A percentile compares a stretch with the other conserved stretches of the same genome.
These are phyloP conservation scores for Ginglymostoma cirratum DNA, from an alignment of 2,113 vertebrate genomes.

Conservation along the genomic window DNA sequence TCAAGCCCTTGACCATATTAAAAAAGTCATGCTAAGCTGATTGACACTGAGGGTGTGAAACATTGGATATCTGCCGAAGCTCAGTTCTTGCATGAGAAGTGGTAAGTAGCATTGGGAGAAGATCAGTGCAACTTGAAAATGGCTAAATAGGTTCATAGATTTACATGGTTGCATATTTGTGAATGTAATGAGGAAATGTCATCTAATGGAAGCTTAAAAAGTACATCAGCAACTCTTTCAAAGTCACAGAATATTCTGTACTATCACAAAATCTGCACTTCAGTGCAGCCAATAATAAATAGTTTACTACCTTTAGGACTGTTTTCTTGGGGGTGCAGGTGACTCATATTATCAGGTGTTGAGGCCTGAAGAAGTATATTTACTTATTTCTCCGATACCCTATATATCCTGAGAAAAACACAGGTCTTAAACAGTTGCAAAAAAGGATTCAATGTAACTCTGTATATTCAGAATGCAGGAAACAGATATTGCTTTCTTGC, in stretches of 20 bases:
- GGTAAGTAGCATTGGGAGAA: neutral
- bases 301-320: neutral
- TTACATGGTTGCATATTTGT: neutral
- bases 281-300: neutral
- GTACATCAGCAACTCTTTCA: neutral
- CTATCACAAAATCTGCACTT: neutral
- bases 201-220: neutral
- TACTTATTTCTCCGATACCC: neutral
- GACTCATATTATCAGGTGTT: neutral
- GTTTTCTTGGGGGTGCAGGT: neutral
- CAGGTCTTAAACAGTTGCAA: neutral
- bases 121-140: neutral
- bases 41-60: neutral
- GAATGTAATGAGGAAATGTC: neutral
- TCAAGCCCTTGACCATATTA: neutral
- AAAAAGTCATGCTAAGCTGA: neutral
- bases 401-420: neutral
- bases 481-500: neutral
- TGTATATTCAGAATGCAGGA: neutral
- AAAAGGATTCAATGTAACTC: neutral
- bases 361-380: neutral
- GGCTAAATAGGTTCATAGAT: neutral
- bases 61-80: neutral
- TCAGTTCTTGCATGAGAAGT: neutral
- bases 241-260: neutral